Base-by-base conservation (phyloP, 2,797 vertebrate species). In the Apogon talboti region DNA sequence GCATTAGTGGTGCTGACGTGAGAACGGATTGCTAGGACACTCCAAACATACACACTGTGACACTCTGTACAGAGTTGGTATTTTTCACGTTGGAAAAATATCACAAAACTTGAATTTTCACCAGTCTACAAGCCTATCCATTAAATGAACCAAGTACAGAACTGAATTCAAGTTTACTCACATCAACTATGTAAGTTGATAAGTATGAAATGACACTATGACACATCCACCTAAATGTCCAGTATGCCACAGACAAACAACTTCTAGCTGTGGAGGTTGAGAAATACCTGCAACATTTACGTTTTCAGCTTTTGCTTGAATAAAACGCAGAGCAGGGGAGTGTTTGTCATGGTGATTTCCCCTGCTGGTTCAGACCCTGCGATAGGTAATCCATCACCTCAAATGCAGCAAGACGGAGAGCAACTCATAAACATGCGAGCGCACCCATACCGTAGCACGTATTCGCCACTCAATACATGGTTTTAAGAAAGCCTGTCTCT, bases 361-460 rank as follows among this genome's bases (percentile, higher is more conserved):
- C 62, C 60, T 61, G 74, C 45, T 66, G 57, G 64, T 28, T 69
- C 19, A 40, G 58, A n/a, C 37, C 2, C n/a, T 19, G 52, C 67
- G 76, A 85, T 51, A 56, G 65, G 76, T 64, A 76, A 91, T 89
- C 74, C 73, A 88, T 85, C 85, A 89, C 57, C 14, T 52, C 18
- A 58, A 42, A 68, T 56, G 69, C 71, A 48, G 50, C 56, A 8
- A 58, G 49, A 51, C 68, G 33, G 80, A 65, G 75, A 53, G 38
- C 62, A 71, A 56, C 42, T 72, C 13, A 33, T 71, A 59, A 69
- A 66, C 40, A 79, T 59, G 24, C 43, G 73, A 52, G 24, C 37
- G 55, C 21, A 58, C 43, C 30, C 28, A 43, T 46, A 68, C 33
- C 50, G 28, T 63, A 35, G 42, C 18, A 59, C 6, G 11, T 19